Percentiles rank a stretch among this genome's conserved stretches.
phyloP scores from a whole-genome alignment of 1,140 invertebrate genomes.

The Meloidogyne exigua region DNA sequence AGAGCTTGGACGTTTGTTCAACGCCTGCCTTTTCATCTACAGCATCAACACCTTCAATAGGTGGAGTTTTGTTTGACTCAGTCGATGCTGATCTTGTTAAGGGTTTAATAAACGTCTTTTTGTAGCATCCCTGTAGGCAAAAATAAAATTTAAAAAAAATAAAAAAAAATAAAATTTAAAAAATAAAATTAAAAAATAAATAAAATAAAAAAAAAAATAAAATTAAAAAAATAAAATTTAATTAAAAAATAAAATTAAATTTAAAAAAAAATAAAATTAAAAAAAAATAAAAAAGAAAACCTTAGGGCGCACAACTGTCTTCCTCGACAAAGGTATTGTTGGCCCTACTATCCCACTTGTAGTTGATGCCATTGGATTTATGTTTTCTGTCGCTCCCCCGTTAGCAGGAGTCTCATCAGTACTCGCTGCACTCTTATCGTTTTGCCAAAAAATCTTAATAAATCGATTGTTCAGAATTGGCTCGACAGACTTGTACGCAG shows the following conservation, averaged over 20 bases:
- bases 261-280: no score
- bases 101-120: background rate
- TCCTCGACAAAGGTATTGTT: constrained; percentile 3
- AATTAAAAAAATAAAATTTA: no score
- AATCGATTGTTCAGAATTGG: constrained; percentile 90
- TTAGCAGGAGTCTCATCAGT: background rate
- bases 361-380: background rate
- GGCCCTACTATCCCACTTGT: constrained; percentile 12
- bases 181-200: no score
- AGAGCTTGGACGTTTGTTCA: background rate
- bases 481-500: constrained; percentile 87
- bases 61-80: background rate
- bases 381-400: background rate
- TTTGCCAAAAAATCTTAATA: constrained; percentile 72
- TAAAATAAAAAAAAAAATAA: no score
- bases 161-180: background rate
- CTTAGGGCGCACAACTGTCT: background rate
- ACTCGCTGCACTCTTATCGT: constrained; percentile 1
- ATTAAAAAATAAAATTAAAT: no score
- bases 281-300: background rate
- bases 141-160: background rate
- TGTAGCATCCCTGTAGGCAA: no score
- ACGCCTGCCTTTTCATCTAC: background rate
- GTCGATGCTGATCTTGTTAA: background rate
- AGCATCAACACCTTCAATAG: background rate